A percentile compares a stretch with the other conserved stretches of the same genome.
phyloP scores from a whole-genome alignment of 92 coral and sea anemone species.

The Parazoanthus swiftii region DNA sequence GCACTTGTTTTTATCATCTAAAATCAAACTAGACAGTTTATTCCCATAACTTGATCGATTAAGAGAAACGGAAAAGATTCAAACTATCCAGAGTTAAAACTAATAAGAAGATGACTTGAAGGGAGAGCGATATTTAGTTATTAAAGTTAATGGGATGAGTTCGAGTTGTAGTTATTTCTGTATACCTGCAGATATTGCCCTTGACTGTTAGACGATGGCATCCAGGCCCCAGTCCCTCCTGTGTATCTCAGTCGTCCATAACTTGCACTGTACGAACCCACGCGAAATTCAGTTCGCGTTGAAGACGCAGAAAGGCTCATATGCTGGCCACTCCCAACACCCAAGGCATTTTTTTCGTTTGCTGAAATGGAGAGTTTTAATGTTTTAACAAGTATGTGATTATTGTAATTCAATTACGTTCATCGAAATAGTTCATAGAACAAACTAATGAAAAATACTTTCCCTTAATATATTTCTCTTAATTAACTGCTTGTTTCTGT shows the following conservation, averaged over 20 bases:
- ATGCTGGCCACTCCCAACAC: slow-evolving; percentile 21
- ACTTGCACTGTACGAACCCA: slow-evolving; percentile 20
- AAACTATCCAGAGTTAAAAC: no score
- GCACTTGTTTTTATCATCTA: no score
- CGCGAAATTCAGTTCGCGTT: neutral
- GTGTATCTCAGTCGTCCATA: slow-evolving; percentile 35
- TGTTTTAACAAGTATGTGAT: neutral
- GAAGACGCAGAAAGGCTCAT: slow-evolving; percentile 19
- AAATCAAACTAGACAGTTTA: no score
- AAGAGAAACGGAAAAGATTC: no score
- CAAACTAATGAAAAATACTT: no score
- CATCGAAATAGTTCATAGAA: neutral
- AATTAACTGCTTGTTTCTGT: no score
- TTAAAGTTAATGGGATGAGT: neutral
- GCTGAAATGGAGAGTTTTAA: slow-evolving; percentile 11
- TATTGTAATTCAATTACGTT: no score
- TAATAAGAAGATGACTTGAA: neutral
- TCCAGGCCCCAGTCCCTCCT: slow-evolving; percentile 33
- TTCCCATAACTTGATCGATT: no score
- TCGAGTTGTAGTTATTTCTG: neutral
- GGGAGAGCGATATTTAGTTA: no score
- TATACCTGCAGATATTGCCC: slow-evolving; percentile 42
- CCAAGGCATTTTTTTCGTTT: slow-evolving; percentile 10
- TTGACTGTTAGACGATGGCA: slow-evolving; percentile 30
- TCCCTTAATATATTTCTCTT: no score